Conservation (phyloP, 2,113 vertebrate species). For the Catagonus wagneri region DNA sequence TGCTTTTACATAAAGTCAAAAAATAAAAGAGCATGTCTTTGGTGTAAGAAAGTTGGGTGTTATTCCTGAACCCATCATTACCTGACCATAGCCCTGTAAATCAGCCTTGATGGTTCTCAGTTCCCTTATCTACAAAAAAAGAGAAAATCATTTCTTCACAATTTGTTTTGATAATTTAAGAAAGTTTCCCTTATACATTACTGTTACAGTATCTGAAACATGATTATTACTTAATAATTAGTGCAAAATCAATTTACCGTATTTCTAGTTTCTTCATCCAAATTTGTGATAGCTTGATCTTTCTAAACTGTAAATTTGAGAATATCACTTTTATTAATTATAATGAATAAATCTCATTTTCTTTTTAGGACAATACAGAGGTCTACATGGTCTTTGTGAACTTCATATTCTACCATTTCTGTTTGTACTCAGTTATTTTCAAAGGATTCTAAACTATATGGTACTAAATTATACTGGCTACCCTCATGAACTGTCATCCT, state of each 20-base stretch:
- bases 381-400: not conserved
- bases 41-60: not conserved
- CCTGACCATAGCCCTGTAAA: not conserved
- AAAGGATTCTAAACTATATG: not conserved
- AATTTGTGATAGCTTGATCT: not conserved
- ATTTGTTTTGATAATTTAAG: not conserved
- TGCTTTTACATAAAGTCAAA: not conserved
- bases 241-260: not conserved
- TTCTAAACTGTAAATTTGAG: not conserved
- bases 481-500: not conserved
- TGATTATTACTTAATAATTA: not conserved
- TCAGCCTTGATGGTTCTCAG: not conserved
- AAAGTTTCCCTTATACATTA: not conserved
- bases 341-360: not conserved
- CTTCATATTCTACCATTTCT: not conserved
- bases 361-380: not conserved
- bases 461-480: not conserved
- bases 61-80: not conserved
- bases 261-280: not conserved
- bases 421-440: not conserved
- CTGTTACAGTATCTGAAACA: not conserved
- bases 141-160: not conserved
- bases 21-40: not conserved
- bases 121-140: not conserved
- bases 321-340: not conserved